Evolutionary conservation across 2,113 vertebrate species (phyloP), one percentile per base, ranked within the genome.

Genomic region (Gopherus evgoodei): DNA sequence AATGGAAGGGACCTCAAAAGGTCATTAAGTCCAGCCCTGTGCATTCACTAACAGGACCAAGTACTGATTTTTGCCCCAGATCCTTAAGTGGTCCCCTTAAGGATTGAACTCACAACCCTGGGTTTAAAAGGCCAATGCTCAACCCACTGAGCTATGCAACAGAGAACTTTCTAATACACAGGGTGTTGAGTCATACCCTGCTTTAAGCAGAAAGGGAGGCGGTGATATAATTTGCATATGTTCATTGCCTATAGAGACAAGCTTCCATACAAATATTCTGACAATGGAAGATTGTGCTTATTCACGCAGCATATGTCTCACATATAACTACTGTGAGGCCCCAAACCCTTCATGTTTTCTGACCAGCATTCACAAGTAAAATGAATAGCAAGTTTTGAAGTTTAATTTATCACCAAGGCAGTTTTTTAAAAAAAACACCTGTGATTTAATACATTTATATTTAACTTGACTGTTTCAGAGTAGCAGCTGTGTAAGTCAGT

Each of bases 81-180:
- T 49, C 47, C 47, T 49, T 49, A 49, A 49, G 47, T 11, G 47
- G 47, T 49, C 47, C 47, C 47, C 47, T 49, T 3, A 49, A 49
- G 47, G 47, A 49, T 49, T 49, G 47, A 49, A 11, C 47, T 49
- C 47, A 49, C 47, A 49, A 49, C 1, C 8, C 3, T 11, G 47
- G 47, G 10, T 49, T 49, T 49, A 49, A 49, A 10, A 11, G 10
- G 47, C 10, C 3, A 49, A 49, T 49, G 9, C 10, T 11, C 47
- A 49, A 49, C 11, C 47, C 47, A 49, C 47, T 49, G 10, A 49
- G 47, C 47, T 57, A 11, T 1, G 7, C n/a, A 84, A 81, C 52
- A 57, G 47, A n/a, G 0, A 0, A 14, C 0, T 0, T n/a, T 6
- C 76, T 76, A n/a, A 69, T 17, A 4, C 8, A n/a, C 81, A 81